Percentiles rank a stretch among this genome's conserved stretches.
Evolutionary conservation across 2,888 invertebrate genomes (phyloP).

Genomic region (Hemithea aestivaria): DNA sequence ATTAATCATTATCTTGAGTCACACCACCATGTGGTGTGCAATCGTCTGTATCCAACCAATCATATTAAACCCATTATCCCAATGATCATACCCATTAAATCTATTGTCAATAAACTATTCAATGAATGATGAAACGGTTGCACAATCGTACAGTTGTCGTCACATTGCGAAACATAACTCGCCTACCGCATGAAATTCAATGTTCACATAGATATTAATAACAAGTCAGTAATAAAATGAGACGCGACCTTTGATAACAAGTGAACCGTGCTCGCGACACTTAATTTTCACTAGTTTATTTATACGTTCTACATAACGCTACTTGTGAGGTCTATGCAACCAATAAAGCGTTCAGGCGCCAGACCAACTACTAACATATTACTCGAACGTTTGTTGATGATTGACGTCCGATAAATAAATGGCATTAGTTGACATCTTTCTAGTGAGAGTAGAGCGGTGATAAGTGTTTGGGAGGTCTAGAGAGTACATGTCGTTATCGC

Average conservation of each 20-base stretch:
- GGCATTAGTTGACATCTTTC: slow-evolving; percentile 56
- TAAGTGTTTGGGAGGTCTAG: slow-evolving; percentile 53
- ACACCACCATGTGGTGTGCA: no score
- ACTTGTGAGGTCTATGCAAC: slow-evolving; percentile 64
- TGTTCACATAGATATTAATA: slow-evolving; percentile 68
- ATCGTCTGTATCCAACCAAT: no score
- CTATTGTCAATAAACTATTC: slow-evolving; percentile 6
- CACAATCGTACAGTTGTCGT: slow-evolving; percentile 23
- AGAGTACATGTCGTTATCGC: slow-evolving; percentile 18
- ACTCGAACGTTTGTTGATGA: slow-evolving; percentile 39
- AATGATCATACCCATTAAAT: neutral
- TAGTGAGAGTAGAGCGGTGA: slow-evolving; percentile 49
- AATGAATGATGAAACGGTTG: slow-evolving; percentile 19
- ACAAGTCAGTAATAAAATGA: slow-evolving; percentile 73
- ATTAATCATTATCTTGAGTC: no score
- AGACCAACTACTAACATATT: slow-evolving; percentile 38
- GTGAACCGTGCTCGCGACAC: slow-evolving; percentile 64
- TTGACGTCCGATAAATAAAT: slow-evolving; percentile 62
- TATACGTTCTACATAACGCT: slow-evolving; percentile 64
- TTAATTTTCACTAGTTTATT: slow-evolving; percentile 75
- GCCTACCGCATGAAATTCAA: slow-evolving; percentile 60
- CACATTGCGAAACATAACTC: slow-evolving; percentile 57
- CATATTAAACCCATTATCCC: neutral
- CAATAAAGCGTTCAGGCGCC: slow-evolving; percentile 55
- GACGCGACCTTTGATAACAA: slow-evolving; percentile 68